These are phyloP conservation scores for Atta texana DNA, from an alignment of 1,140 invertebrate genomes.

Conservation along the genomic window DNA sequence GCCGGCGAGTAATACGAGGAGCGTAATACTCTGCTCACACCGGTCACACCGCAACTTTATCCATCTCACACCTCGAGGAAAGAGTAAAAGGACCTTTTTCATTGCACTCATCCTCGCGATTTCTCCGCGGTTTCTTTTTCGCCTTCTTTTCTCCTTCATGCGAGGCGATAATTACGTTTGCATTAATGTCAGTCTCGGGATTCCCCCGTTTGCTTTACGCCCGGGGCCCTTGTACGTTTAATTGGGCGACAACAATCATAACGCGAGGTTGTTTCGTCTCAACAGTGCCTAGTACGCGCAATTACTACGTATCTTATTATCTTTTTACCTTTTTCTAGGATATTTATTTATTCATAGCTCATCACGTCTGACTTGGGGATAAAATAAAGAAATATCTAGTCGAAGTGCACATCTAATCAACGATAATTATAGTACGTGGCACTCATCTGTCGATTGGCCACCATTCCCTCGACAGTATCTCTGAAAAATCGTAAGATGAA, in stretches of 20 bases:
- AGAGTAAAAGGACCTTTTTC: slow-evolving; percentile 56
- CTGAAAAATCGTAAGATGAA: slow-evolving; percentile 50
- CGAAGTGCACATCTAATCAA: slow-evolving; percentile 26
- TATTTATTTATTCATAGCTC: slow-evolving; percentile 32
- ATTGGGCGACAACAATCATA: slow-evolving; percentile 50
- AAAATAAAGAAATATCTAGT: slow-evolving; percentile 33
- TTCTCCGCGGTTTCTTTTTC: neutral
- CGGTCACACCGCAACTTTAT: slow-evolving; percentile 70
- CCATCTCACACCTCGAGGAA: slow-evolving; percentile 53
- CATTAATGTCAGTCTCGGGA: slow-evolving; percentile 45
- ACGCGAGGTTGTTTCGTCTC: neutral
- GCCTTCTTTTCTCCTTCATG: neutral
- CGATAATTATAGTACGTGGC: slow-evolving; percentile 47
- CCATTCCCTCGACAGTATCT: slow-evolving; percentile 27
- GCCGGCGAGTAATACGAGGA: slow-evolving; percentile 73
- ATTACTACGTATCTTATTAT: neutral
- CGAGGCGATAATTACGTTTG: slow-evolving; percentile 56
- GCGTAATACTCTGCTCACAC: slow-evolving; percentile 68
- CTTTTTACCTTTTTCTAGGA: neutral
- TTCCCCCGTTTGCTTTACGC: neutral
- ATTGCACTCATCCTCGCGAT: slow-evolving; percentile 32
- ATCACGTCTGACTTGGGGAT: neutral
- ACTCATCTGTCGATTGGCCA: slow-evolving; percentile 29
- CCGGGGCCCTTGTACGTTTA: slow-evolving; percentile 26
- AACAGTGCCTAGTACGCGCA: neutral